Evolutionary conservation across 2,113 vertebrate genomes (phyloP), one percentile per base, ranked within the genome.

Genomic region (Rhinoptilus africanus): DNA sequence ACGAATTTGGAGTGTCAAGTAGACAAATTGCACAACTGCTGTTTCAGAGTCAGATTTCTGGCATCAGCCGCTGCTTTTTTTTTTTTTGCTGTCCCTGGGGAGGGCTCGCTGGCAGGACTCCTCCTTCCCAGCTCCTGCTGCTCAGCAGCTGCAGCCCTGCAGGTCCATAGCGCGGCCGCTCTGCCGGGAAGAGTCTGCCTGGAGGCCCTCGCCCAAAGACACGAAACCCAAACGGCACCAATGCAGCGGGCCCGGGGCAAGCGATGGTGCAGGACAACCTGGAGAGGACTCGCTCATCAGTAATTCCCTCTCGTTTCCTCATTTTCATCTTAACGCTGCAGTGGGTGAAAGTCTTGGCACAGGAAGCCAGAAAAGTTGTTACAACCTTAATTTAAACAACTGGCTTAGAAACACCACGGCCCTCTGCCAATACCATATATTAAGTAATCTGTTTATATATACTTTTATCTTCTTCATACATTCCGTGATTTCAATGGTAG

Each of bases 201-300:
- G 22, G 10, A 13, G 8, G n/a, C 30, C 56, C 63, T 4, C 23
- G 7, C 64, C 57, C 57, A 21, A 8, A 45, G 57, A 68, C 50
- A 54, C 18, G 28, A 43, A 59, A 15, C 14, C 43, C 39, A 39
- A 27, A 30, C 1, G 8, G 47, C 51, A 59, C 41, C 80, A 63
- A 2, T 17, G 21, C 43, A 32, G 0, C 16, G 2, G 21, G 27
- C 22, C 9, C 4, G 27, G 43, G 37, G 35, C 20, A 37, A 6
- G 39, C 0, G 8, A 14, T 4, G 2, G 1, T 3, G 7, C 37
- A 5, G 19, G 2, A 18, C 39, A 22, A 12, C 26, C 30, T 0
- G 9, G 9, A 27, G 43, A n/a, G 24, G 41, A 37, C 1, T 6
- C 23, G 22, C 68, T 48, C 69, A 13, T 10, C 20, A 2, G 1